Conservation (phyloP, 2,888 invertebrate genomes). For the Germaria angustata region DNA sequence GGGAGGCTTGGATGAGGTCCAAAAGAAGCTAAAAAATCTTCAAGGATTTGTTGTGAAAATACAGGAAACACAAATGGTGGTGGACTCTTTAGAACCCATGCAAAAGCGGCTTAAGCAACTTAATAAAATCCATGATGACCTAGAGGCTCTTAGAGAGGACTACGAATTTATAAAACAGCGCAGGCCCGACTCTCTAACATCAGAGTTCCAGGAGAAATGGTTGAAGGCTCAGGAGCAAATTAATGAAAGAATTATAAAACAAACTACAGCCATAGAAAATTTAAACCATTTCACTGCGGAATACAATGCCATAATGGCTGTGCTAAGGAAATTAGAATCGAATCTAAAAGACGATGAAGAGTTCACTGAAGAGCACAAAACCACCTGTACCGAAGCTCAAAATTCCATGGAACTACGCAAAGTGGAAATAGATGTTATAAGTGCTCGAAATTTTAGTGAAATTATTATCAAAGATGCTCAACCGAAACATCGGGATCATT, state of each 20-base stretch:
- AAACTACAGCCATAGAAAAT: slow-evolving; percentile 79
- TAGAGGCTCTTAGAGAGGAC: slow-evolving; percentile 71
- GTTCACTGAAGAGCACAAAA: slow-evolving; percentile 4
- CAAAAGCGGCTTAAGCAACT: slow-evolving; percentile 75
- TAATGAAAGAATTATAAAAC: slow-evolving; percentile 78
- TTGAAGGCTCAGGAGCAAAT: slow-evolving; percentile 76
- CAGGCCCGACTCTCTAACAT: slow-evolving; percentile 67
- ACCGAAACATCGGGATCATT: slow-evolving; percentile 72
- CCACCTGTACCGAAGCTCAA: slow-evolving; percentile 22
- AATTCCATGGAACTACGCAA: slow-evolving; percentile 77
- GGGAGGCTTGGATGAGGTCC: slow-evolving; percentile 81
- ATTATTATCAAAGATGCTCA: slow-evolving; percentile 78
- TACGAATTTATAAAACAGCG: slow-evolving; percentile 72
- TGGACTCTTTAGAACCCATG: slow-evolving; percentile 75
- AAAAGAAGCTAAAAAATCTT: slow-evolving; percentile 71
- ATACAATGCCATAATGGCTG: slow-evolving; percentile 75
- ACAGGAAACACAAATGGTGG: slow-evolving; percentile 72
- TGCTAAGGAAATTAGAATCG: slow-evolving; percentile 71
- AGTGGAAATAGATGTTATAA: slow-evolving; percentile 79
- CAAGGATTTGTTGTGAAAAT: slow-evolving; percentile 72
- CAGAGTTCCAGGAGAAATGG: slow-evolving; percentile 76
- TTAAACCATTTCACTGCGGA: slow-evolving; percentile 78
- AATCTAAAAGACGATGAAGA: slow-evolving; percentile 61
- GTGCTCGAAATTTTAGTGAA: slow-evolving; percentile 79
- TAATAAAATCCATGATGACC: slow-evolving; percentile 74